Base-by-base conservation (phyloP, 2,113 vertebrate species). In the Neodontobutis hainanensis region DNA sequence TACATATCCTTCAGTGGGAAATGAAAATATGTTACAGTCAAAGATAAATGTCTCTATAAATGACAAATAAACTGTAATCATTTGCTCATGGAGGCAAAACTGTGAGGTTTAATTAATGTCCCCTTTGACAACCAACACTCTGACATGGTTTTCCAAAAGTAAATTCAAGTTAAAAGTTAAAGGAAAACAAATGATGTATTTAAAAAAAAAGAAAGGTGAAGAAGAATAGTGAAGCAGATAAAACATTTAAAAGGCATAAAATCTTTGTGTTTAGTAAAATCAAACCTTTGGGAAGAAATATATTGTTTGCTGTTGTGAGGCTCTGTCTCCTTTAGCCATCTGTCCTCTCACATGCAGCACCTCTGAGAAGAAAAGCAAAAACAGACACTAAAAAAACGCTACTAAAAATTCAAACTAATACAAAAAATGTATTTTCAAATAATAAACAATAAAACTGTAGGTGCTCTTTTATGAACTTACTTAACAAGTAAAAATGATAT, bases 201-300 rank as follows among this genome's bases (percentile, higher is more conserved):
- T 58, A 80, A 65, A 50, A 56, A 68, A 76, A 82, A 77, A 44
- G 32, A 82, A 77, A 44, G 32, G 44, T 8, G 15, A 52, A 56
- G 51, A 8, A 70, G 52, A 52, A n/a, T 0, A 57, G 50, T 52
- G 34, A 52, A 53, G 3, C 36, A 19, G 7, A 61, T 53, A 44
- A 68, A 19, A 64, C 56, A 11, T n/a, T 34, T 36, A 35, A 27
- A n/a, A n/a, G n/a, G n/a, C n/a, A n/a, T n/a, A n/a, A n/a, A n/a
- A n/a, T n/a, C n/a, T n/a, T 27, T 27, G 19, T 27, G n/a, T n/a
- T n/a, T n/a, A n/a, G n/a, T 6, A 38, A 12, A 59, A 11, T 38
- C 87, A 71, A 70, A 98, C 97, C 95, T 97, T 97, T 55, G 94
- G 88, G 73, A 97, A 96, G 87, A 98, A 97, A 84, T 92, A 82